These are phyloP conservation scores for Myotis yumanensis DNA, from an alignment of 2,113 vertebrate species.

Conservation along the genomic window DNA sequence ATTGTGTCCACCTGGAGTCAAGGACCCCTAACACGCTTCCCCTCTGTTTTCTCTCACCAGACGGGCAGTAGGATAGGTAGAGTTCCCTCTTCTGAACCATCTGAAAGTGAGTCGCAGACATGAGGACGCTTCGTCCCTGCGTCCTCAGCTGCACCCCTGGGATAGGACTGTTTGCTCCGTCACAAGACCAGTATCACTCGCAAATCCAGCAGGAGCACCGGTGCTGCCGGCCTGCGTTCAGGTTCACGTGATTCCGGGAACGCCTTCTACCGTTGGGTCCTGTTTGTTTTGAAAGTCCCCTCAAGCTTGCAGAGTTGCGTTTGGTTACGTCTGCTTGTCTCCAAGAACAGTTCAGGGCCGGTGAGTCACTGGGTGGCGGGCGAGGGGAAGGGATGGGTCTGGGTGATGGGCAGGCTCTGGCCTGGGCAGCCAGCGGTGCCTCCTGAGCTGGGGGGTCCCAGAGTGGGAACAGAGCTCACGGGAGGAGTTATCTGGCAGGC, in stretches of 20 bases:
- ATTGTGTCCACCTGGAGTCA: fast-evolving
- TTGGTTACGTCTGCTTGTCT: neutral
- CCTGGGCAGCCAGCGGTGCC: fast-evolving
- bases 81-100: neutral
- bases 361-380: neutral
- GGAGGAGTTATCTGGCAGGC: neutral
- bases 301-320: too few species aligned
- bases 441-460: neutral
- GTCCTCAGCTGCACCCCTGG: neutral
- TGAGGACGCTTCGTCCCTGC: fast-evolving
- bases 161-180: too few species aligned
- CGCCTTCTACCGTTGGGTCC: neutral
- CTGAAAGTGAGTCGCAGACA: fast-evolving
- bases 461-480: neutral
- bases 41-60: neutral
- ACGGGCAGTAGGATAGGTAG: fast-evolving
- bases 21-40: fast-evolving
- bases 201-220: fast-evolving
- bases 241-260: neutral
- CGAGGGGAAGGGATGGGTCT: neutral
- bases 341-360: neutral
- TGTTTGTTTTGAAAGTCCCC: neutral
- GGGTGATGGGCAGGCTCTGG: neutral
- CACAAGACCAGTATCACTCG: fast-evolving
- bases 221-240: neutral